Conservation (phyloP, 2,797 vertebrate genomes). For the Helarctos malayanus region DNA sequence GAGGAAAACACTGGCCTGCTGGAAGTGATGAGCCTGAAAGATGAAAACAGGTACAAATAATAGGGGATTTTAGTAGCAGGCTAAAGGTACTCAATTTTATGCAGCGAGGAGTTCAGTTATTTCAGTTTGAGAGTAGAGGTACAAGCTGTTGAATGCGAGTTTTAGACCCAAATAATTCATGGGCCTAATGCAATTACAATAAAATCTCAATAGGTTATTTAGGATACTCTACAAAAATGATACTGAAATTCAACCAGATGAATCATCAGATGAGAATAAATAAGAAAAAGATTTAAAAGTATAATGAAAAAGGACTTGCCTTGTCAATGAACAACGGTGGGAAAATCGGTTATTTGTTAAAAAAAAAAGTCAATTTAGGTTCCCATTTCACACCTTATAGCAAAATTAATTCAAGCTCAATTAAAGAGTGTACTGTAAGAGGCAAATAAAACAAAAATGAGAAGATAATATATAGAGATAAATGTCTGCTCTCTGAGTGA, state of each 20-base stretch:
- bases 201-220: conserved; percentile 6
- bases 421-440: conserved; percentile 42
- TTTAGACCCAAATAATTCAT: conserved; percentile 47
- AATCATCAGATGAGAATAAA: background rate
- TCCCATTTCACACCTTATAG: background rate
- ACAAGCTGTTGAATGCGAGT: background rate
- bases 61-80: background rate
- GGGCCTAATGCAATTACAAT: conserved; percentile 1
- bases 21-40: background rate
- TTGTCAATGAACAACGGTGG: background rate
- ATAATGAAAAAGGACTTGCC: background rate
- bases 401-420: conserved; percentile 17
- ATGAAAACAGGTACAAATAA: background rate
- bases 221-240: conserved; percentile 20
- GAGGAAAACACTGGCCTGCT: background rate
- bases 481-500: background rate
- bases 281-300: conserved; percentile 35
- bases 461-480: background rate
- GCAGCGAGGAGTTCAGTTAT: background rate
- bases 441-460: conserved; percentile 40
- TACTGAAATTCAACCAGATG: background rate
- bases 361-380: background rate
- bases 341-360: conserved; percentile 36
- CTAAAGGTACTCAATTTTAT: background rate
- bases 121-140: background rate